These are phyloP conservation scores for Agelas oroides DNA, from an alignment of 37 sponge, comb jelly and placozoan genomes.

Conservation along the genomic window DNA sequence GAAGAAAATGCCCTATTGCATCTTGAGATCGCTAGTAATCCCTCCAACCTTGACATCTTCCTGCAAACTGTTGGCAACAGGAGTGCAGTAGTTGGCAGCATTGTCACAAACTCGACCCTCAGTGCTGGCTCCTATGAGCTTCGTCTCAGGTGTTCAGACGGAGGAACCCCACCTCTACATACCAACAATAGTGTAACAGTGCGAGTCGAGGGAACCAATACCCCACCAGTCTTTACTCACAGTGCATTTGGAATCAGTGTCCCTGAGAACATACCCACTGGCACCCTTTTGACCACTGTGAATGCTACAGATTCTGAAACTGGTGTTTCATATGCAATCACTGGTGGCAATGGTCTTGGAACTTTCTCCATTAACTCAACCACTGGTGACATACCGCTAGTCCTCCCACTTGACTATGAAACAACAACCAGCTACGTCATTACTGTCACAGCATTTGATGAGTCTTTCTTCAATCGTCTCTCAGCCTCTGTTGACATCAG, in stretches of 20 bases:
- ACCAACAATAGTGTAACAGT: conserved; percentile 23
- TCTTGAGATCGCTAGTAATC: neutral
- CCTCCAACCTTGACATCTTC: neutral
- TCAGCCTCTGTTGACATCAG: neutral
- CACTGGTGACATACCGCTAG: conserved; percentile 48
- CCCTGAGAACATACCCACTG: neutral
- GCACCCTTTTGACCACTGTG: conserved; percentile 21
- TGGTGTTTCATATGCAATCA: conserved; percentile 53
- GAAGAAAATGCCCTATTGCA: conserved; percentile 16
- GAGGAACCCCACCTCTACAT: conserved; percentile 45
- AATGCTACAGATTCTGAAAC: conserved; percentile 36
- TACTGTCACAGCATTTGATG: conserved; percentile 42
- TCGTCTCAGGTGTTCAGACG: conserved; percentile 44
- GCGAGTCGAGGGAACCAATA: neutral
- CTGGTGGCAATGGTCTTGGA: conserved; percentile 55
- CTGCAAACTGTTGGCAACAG: neutral
- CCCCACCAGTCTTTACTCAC: conserved; percentile 35
- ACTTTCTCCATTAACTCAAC: conserved; percentile 42
- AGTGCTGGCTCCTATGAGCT: conserved; percentile 36
- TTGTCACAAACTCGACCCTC: neutral
- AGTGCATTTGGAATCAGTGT: conserved; percentile 1
- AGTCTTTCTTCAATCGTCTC: conserved; percentile 13
- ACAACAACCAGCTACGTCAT: conserved; percentile 19
- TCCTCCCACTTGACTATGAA: conserved; percentile 54
- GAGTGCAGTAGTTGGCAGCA: neutral